Base-by-base conservation (phyloP, 1,140 invertebrate species). In the Caenorhabditis brenneri region DNA sequence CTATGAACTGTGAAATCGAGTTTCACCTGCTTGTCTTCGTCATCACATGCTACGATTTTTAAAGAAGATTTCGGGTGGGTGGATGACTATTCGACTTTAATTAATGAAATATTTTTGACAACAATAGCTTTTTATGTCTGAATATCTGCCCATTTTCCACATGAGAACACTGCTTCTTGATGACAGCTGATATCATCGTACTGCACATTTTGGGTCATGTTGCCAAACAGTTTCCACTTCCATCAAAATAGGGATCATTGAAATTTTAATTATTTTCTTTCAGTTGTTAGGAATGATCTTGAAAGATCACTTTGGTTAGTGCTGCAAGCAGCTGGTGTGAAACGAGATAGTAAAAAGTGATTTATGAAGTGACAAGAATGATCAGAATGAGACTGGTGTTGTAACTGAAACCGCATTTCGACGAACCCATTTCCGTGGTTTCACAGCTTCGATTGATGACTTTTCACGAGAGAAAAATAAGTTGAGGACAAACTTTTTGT, bases 391-490 rank as follows among this genome's bases (percentile, higher is more conserved):
- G 58, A 65, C 58, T 1, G 58, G 58, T 36, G 58, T 65, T 65
- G 58, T 65, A 65, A 65, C 31, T 65, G 58, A 65, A 10, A 65
- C 58, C 19, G 58, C 58, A 65, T 65, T 65, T n/a, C 58, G 29
- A 15, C 58, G 29, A 65, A 65, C 58, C 58, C 58, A 65, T 65
- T 36, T 36, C 15, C 58, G 58, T 5, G 58, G 58, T 65, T 65
- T 65, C 29, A 33, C 31, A 10, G 36, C 58, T 7, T 65, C 19
- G 22, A 29, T 1, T 7, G 9, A 10, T n/a, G 58, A 27, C 31
- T 65, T 55, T 27, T 55, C 1, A 65, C 29, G 19, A 15, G 29
- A 16, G 1, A 31, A 15, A 6, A 33, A 65, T 7, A 36, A 5
- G n/a, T 31, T 36, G 2, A 65, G 10, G 15, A 65, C 58, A 65